Evolutionary conservation across 1,140 invertebrate species (phyloP).

Genomic region (Reticulitermes speratus): DNA sequence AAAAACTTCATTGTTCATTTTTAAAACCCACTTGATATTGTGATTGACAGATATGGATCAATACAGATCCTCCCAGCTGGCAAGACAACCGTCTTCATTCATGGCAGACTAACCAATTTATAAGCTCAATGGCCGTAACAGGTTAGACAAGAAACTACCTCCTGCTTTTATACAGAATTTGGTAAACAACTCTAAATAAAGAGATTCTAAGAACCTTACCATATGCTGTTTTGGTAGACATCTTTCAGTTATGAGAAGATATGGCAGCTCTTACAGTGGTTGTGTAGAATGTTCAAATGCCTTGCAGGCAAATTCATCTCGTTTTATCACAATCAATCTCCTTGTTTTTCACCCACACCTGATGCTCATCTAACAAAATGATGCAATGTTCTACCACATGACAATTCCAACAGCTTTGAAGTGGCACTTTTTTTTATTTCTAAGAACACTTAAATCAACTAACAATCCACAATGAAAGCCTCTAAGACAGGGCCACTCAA

Average conservation of each 20-base stretch:
- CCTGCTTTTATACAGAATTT: not conserved
- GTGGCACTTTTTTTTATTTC: too few relatives aligned
- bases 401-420: not conserved
- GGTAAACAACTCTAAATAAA: not conserved
- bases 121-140: not conserved
- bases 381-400: not conserved
- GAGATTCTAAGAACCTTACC: not conserved
- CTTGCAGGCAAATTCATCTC: not conserved
- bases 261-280: not conserved
- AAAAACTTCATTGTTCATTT: not conserved
- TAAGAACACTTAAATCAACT: too few relatives aligned
- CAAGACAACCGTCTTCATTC: not conserved
- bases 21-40: conserved; percentile 22
- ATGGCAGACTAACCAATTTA: not conserved
- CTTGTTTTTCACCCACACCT: not conserved
- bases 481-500: too few relatives aligned
- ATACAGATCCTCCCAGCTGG: not conserved
- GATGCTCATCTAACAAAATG: not conserved
- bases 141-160: not conserved
- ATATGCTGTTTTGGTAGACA: not conserved
- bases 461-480: too few relatives aligned
- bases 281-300: not conserved
- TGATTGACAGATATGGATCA: conserved; percentile 23
- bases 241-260: not conserved
- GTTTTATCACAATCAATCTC: not conserved